Evolutionary conservation across 2,113 vertebrate genomes (phyloP), one percentile per base, ranked within the genome.

Genomic region (Falco punctatus): DNA sequence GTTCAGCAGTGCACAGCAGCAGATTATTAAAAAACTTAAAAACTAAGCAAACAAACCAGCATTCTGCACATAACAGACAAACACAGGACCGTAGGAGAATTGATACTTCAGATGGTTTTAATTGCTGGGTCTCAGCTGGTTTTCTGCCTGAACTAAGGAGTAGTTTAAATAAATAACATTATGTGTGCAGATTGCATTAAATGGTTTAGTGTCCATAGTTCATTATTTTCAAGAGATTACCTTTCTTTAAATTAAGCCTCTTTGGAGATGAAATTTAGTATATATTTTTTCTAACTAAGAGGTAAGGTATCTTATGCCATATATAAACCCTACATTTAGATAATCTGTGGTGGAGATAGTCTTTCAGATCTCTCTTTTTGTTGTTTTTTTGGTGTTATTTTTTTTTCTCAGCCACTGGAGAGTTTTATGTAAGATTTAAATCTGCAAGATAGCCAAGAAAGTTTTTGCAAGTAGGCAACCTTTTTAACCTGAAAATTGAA

Each of bases 41-140:
- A 94, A 90, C 5, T 40, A 72, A 92, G 61, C 81, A 91, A 96
- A 94, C 91, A 95, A 92, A 77, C 57, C 90, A 93, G 85, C 81
- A 6, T 70, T 90, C 84, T 90, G 81, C 52, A 15, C 49, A 24
- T 49, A 86, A 87, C 70, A 94, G 71, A n/a, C 49, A 86, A 94
- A 94, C 80, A 44, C 33, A 4, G 59, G 57, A 86, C 81, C 92
- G 83, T 20, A 69, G 73, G 89, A 94, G 91, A 93, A 94, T 91
- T 97, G 77, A 78, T 92, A 82, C 38, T 92, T 97, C 90, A 96
- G 86, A 77, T 96, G 78, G 86, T 74, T 97, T 97, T 98, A 98
- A 97, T 97, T 98, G 97, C 94, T 94, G 69, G 33, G 92, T 98
- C 95, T 97, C 93, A 90, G 91, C 74, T 96, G 94, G 88, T 95